Evolutionary conservation across 2,113 vertebrate genomes (phyloP).

Genomic region (Desmodus rotundus): DNA sequence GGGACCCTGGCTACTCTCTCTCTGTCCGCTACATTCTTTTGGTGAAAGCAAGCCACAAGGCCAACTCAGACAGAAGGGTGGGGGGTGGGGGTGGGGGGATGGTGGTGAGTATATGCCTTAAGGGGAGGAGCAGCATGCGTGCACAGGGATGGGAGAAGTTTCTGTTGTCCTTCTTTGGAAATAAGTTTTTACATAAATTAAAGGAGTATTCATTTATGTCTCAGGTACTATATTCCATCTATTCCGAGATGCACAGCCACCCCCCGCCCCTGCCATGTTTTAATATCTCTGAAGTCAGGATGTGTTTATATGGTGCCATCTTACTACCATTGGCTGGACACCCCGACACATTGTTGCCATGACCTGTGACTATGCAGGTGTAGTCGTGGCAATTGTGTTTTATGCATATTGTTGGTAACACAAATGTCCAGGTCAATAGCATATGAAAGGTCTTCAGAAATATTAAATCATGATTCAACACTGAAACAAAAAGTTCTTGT

Average conservation of each 20-base stretch:
- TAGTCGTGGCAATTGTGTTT: neutral
- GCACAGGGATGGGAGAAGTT: neutral
- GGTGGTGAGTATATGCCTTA: neutral
- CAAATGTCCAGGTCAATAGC: neutral
- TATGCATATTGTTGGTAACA: neutral
- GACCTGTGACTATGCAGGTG: neutral
- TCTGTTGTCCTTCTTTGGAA: neutral
- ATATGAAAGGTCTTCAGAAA: neutral
- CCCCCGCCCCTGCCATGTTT: neutral
- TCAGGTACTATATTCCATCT: neutral
- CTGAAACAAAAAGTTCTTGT: neutral
- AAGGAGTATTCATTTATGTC: neutral
- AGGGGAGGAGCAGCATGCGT: neutral
- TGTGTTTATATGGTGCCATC: neutral
- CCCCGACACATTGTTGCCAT: neutral
- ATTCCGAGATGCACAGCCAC: neutral
- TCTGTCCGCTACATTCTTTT: neutral
- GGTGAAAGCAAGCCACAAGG: neutral
- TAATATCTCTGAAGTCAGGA: neutral
- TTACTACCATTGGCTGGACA: neutral
- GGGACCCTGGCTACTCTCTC: neutral
- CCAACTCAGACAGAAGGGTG: neutral
- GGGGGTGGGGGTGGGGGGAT: rapidly evolving
- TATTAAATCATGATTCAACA: neutral
- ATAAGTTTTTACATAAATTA: neutral